Conservation (phyloP, 2,113 vertebrate genomes). For the Polypterus bichir region DNA sequence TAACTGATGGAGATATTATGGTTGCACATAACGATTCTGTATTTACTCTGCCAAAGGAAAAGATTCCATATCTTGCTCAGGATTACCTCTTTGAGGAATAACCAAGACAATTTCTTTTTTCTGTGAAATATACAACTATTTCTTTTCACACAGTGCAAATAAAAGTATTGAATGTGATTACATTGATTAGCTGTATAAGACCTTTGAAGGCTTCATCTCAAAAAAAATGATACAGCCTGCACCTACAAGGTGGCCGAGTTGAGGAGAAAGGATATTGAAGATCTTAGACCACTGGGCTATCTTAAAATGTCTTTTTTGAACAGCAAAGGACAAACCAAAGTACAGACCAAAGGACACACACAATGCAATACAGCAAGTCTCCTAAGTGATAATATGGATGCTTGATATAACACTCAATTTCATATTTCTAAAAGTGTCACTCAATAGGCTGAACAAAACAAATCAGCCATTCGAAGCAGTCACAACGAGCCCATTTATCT, state of each 20-base stretch:
- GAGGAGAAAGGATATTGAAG: neutral
- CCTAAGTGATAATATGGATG: neutral
- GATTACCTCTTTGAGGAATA: constrained; percentile 1
- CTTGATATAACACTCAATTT: neutral
- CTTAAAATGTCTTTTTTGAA: neutral
- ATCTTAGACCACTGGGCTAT: neutral
- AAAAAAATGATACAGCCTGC: constrained; percentile 1
- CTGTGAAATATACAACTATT: neutral
- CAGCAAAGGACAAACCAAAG: neutral
- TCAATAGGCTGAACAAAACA: too few species aligned
- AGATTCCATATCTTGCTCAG: constrained; percentile 2
- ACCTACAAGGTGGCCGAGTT: constrained; percentile 1
- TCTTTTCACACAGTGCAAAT: neutral
- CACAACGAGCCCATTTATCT: too few species aligned
- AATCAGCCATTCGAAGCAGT: too few species aligned
- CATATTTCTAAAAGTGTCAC: too few species aligned
- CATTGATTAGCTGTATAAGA: neutral
- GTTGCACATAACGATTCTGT: constrained; percentile 5
- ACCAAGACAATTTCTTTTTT: neutral
- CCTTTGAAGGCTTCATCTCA: neutral
- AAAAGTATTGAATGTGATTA: neutral
- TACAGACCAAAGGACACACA: neutral
- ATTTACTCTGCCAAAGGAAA: neutral
- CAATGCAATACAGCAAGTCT: neutral
- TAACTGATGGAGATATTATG: constrained; percentile 2